These are phyloP conservation scores for Entomobrya proxima DNA, from an alignment of 2,888 invertebrate species.

Conservation along the genomic window DNA sequence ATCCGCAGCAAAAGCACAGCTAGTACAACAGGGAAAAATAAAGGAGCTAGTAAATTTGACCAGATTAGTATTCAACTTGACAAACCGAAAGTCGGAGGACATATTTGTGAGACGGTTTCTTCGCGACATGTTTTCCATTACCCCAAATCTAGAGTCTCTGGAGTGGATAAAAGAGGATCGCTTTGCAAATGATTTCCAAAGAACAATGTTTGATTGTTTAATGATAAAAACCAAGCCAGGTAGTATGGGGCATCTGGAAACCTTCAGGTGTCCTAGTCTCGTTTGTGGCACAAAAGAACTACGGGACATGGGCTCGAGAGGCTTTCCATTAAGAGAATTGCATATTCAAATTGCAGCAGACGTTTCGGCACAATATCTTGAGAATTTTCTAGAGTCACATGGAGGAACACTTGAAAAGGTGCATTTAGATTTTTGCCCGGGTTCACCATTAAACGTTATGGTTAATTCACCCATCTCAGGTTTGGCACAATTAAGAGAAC, in stretches of 20 bases:
- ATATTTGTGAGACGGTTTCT: constrained; percentile 58
- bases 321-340: constrained; percentile 44
- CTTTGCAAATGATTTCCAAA: constrained; percentile 50
- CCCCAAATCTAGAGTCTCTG: constrained; percentile 35
- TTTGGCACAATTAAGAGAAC: constrained; percentile 19
- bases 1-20: background rate
- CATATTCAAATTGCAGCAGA: constrained; percentile 44
- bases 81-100: constrained; percentile 52
- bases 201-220: constrained; percentile 59
- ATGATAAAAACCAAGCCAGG: constrained; percentile 23
- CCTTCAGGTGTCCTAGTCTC: constrained; percentile 32
- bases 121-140: constrained; percentile 44
- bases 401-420: constrained; percentile 25
- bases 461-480: background rate
- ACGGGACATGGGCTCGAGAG: background rate
- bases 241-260: background rate
- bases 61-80: constrained; percentile 26
- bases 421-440: constrained; percentile 41
- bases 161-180: constrained; percentile 48
- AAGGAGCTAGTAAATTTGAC: constrained; percentile 35
- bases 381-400: constrained; percentile 30
- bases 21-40: background rate
- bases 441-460: constrained; percentile 38
- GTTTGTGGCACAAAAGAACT: constrained; percentile 57
- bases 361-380: constrained; percentile 41